Evolutionary conservation across 2,888 invertebrate genomes (phyloP), one percentile per base, ranked within the genome.

Genomic region (Hyposoter dolosus): DNA sequence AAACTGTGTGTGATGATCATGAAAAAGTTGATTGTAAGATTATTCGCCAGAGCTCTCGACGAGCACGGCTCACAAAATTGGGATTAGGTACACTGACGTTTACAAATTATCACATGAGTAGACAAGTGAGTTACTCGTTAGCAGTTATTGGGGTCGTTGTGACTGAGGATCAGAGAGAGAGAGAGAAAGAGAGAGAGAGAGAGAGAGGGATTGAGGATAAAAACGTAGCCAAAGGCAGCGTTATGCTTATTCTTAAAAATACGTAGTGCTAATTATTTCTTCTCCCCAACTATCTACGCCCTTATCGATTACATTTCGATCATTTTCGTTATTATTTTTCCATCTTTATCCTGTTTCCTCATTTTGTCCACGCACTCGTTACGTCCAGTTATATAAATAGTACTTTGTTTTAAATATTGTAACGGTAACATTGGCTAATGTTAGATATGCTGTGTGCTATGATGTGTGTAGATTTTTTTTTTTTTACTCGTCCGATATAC

Each of bases 41-140:
- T 47, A 79, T 88, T 87, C 81, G 82, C 35, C 84, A 82, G 80
- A 84, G 79, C 63, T 50, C 65, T 80, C 77, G 45, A 75, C 84
- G 50, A 86, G 60, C 63, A 74, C 86, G 83, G 72, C 87, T 89
- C 84, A 3, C 45, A 87, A 86, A 89, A 89, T 85, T 89, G 91
- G 91, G 91, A 86, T 75, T 78, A 92, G 92, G 91, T 93, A 93
- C 92, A 91, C 90, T 91, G 92, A 92, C 91, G 92, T 92, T 91
- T 92, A 93, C 90, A 93, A 93, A 93, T 93, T 93, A 93, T 93
- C 93, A 93, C 93, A 93, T 93, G 92, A 93, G 92, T 92, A 92
- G 91, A 93, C 91, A 92, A 92, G 91, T 91, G 88, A 92, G 91
- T 92, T 91, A 92, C 91, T 93, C 92, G 91, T 92, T 93, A 92